Percentiles rank a stretch among this genome's conserved stretches.
phyloP scores from a whole-genome alignment of 2,797 vertebrate genomes.

The Mionectes olivaceus region DNA sequence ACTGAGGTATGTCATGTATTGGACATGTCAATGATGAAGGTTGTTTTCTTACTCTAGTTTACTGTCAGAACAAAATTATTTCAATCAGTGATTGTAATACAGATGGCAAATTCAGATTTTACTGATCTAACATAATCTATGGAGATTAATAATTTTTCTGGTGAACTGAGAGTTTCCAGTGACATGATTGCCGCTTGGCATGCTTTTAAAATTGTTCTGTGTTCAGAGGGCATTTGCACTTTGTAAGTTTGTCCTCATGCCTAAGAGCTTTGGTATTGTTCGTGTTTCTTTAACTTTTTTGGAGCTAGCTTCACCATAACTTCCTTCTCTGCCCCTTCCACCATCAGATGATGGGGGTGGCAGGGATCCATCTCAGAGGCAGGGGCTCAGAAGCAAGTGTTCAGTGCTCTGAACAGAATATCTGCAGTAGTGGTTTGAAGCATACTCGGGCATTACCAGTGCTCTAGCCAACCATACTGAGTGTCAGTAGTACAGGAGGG shows the following conservation, averaged over 20 bases:
- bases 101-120: neutral
- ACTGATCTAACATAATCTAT: neutral
- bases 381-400: neutral
- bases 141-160: neutral
- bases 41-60: neutral
- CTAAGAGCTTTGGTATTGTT: neutral
- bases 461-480: neutral
- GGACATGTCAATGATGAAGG: neutral
- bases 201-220: neutral
- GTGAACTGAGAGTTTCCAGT: neutral
- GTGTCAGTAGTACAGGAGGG: neutral
- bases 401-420: neutral
- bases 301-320: neutral
- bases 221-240: neutral
- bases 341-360: neutral
- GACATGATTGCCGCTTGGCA: neutral
- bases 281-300: neutral
- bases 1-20: neutral
- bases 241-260: neutral
- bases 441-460: fast-evolving
- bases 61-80: neutral
- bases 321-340: neutral
- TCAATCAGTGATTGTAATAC: neutral
- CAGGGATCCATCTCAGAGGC: neutral
- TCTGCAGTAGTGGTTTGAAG: neutral